Percentiles rank a stretch among this genome's conserved stretches.
Evolutionary conservation across 37 sponge, comb jelly and placozoan species (phyloP).

Genomic region (Sycon ciliatum): DNA sequence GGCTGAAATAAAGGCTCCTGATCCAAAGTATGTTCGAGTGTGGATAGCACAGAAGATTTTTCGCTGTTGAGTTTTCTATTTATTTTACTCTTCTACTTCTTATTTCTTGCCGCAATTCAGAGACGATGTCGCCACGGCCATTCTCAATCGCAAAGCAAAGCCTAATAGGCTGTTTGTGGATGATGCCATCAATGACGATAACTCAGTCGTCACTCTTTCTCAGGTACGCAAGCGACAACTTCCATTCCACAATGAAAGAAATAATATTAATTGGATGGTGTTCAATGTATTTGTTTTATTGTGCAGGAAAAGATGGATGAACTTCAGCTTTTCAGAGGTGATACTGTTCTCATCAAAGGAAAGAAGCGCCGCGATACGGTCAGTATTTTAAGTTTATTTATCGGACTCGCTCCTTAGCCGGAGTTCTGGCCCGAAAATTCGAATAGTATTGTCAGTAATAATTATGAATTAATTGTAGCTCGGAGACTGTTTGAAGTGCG

Average conservation of each 20-base stretch:
- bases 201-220: conserved; percentile 91
- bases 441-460: neutral
- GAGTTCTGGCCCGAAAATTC: neutral
- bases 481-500: no score
- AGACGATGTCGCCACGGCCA: conserved; percentile 92
- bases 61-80: neutral
- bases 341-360: conserved; percentile 94
- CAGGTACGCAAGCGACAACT: conserved; percentile 22
- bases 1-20: conserved; percentile 69
- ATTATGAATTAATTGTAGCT: no score
- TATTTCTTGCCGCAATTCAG: conserved; percentile 22
- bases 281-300: neutral
- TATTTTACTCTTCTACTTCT: neutral
- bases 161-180: conserved; percentile 92
- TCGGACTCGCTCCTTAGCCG: neutral
- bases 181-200: conserved; percentile 88
- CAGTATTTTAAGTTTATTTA: neutral
- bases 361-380: conserved; percentile 92
- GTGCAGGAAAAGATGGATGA: conserved; percentile 95
- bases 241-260: neutral
- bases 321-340: conserved; percentile 94
- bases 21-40: conserved; percentile 66
- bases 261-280: neutral
- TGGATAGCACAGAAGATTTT: neutral
- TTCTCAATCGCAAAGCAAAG: conserved; percentile 67